phyloP scores from a whole-genome alignment of 2,113 vertebrate genomes.

The Empidonax traillii region DNA sequence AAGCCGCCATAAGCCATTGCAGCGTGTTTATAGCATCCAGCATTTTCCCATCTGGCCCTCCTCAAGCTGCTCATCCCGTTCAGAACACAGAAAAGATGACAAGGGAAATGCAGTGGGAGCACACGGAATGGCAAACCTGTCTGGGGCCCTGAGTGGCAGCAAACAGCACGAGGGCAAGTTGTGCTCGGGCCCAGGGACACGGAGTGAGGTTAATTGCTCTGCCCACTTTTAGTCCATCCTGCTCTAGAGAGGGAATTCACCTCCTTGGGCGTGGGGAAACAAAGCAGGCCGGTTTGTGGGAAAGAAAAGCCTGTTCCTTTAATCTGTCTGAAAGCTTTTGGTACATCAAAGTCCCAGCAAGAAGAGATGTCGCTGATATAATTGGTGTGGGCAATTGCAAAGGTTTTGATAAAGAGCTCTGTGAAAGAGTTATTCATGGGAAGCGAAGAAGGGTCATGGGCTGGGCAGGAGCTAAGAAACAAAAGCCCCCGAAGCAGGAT shows the following conservation, averaged over 20 bases:
- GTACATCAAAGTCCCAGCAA: neutral
- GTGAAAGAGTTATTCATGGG: neutral
- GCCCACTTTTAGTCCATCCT: neutral
- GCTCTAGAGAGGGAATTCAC: neutral
- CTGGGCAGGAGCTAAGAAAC: neutral
- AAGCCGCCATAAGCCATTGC: neutral
- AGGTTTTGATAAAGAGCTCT: neutral
- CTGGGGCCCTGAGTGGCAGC: neutral
- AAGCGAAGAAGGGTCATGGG: neutral
- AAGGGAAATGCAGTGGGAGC: neutral
- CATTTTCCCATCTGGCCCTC: neutral
- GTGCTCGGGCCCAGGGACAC: neutral
- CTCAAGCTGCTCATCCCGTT: neutral
- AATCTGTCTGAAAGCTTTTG: neutral
- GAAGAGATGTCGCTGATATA: neutral
- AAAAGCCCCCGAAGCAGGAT: neutral
- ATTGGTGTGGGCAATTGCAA: neutral
- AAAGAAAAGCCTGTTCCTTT: neutral
- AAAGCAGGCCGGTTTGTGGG: accelerated
- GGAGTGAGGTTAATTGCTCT: neutral
- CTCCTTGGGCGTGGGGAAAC: accelerated
- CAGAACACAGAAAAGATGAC: neutral
- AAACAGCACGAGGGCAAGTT: neutral
- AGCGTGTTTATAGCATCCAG: neutral
- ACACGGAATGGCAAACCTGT: neutral